Percentiles rank a stretch among this genome's conserved stretches.
Conservation (phyloP, 2,113 vertebrate species). For the Mastomys natalensis region DNA sequence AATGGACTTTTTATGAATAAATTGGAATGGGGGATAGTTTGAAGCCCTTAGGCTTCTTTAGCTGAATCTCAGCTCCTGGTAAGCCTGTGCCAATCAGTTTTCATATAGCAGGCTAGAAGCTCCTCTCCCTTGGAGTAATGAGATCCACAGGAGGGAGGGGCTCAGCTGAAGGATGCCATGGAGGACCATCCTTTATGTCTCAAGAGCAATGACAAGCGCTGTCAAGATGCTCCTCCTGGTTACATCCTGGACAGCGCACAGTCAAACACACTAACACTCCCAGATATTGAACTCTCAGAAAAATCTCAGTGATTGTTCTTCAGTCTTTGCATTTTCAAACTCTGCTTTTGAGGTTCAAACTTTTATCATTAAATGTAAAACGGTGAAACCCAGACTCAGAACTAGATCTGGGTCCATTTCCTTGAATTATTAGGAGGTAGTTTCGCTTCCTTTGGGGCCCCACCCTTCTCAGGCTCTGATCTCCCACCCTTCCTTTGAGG, state of each 20-base stretch:
- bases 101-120: slow-evolving; percentile 46
- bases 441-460: slow-evolving; percentile 61
- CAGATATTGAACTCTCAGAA: neutral
- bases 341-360: neutral
- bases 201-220: no score
- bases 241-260: neutral
- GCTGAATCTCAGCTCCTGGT: neutral
- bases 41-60: neutral
- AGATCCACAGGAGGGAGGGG: neutral
- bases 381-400: neutral
- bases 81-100: slow-evolving; percentile 19
- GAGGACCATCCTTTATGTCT: neutral
- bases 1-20: slow-evolving; percentile 1
- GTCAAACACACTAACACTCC: neutral
- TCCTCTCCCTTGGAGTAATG: neutral
- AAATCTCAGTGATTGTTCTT: neutral
- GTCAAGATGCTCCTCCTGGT: neutral
- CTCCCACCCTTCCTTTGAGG: slow-evolving; percentile 74
- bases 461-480: neutral
- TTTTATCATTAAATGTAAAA: neutral
- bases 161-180: neutral
- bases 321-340: slow-evolving; percentile 27
- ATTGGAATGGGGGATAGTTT: neutral
- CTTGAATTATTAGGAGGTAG: neutral
- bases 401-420: neutral